Percentiles rank a stretch among this genome's conserved stretches.
Evolutionary conservation across 1,140 invertebrate genomes (phyloP).

Genomic region (Lineus longissimus): DNA sequence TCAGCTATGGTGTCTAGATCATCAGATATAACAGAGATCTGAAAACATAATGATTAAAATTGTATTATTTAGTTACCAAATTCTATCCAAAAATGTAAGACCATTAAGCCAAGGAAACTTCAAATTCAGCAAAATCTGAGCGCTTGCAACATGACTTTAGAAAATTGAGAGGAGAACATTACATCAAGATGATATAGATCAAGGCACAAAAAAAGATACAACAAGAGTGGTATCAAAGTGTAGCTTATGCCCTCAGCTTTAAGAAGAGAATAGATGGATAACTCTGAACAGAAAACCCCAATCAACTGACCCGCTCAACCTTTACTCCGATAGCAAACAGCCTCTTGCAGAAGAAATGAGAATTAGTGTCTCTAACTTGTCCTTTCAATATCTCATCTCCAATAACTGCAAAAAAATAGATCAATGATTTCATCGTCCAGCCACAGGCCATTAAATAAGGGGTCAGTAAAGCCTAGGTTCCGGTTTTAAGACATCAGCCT

Average conservation of each 20-base stretch:
- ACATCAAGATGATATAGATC: too few species aligned
- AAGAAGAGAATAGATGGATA: background rate
- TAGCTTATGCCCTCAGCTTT: background rate
- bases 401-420: slow-evolving; percentile 61
- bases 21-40: slow-evolving; percentile 72
- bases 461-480: too few species aligned
- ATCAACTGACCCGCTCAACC: slow-evolving; percentile 55
- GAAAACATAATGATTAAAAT: slow-evolving; percentile 21
- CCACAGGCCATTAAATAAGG: too few species aligned
- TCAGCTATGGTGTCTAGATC: slow-evolving; percentile 65
- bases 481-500: too few species aligned
- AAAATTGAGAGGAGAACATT: background rate
- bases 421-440: too few species aligned
- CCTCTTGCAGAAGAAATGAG: slow-evolving; percentile 64
- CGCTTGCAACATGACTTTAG: too few species aligned
- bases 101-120: too few species aligned
- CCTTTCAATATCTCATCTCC: slow-evolving; percentile 85
- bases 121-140: too few species aligned
- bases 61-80: too few species aligned
- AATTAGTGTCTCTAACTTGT: slow-evolving; percentile 72
- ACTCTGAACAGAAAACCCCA: background rate
- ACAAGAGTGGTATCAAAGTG: too few species aligned
- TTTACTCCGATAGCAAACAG: slow-evolving; percentile 66
- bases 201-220: too few species aligned
- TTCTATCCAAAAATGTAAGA: too few species aligned